phyloP scores from a whole-genome alignment of 2,113 vertebrate species.

The Vidua chalybeata region DNA sequence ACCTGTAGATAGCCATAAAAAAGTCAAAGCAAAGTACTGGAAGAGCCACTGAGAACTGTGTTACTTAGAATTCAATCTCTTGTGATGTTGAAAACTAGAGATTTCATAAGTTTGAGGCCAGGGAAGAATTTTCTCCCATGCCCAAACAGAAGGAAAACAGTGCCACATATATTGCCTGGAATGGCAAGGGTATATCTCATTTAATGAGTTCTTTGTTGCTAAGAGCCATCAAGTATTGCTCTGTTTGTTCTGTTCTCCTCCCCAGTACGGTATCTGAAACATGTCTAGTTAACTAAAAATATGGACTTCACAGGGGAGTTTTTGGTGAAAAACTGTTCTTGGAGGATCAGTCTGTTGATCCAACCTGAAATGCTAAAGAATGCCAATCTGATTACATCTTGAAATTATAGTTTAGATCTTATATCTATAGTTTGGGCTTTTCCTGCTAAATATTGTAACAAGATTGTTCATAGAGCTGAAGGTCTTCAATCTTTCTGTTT shows the following conservation, averaged over 20 bases:
- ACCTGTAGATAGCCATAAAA: background rate
- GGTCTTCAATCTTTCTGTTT: background rate
- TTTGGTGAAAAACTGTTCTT: background rate
- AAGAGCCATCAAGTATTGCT: background rate
- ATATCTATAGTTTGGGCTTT: background rate
- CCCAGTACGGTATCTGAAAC: background rate
- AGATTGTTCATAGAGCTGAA: background rate
- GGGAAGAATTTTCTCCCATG: background rate
- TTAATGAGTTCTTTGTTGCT: background rate
- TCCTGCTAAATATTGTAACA: background rate
- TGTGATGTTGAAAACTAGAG: background rate
- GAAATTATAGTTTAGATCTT: background rate
- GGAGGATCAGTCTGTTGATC: background rate
- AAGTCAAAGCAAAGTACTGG: background rate
- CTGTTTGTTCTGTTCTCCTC: background rate
- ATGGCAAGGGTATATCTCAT: background rate
- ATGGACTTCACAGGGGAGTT: rapidly evolving
- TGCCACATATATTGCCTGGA: background rate
- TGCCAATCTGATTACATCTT: background rate
- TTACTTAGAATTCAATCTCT: background rate
- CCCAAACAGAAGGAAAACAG: background rate
- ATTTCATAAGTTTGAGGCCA: background rate
- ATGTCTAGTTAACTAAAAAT: background rate
- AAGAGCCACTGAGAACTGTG: background rate
- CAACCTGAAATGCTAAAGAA: background rate